Base-by-base conservation (phyloP, 2,113 vertebrate species). In the Ammospiza caudacuta region DNA sequence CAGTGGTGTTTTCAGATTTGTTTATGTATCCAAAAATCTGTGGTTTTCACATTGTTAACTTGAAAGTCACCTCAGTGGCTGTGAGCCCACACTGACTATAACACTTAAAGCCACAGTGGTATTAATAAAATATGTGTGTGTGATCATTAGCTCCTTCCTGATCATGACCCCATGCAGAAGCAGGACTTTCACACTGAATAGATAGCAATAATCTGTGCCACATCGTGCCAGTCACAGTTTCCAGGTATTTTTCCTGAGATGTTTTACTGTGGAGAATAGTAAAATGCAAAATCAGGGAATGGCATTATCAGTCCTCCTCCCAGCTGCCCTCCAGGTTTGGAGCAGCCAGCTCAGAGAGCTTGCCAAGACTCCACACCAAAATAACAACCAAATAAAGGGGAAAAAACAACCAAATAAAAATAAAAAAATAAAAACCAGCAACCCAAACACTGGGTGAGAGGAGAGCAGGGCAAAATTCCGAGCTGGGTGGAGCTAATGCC, bases 221-320 rank as follows among this genome's bases (percentile, higher is more conserved):
- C 39, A 43, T 2, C 0, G 0, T 64, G 44, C 27, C 44, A 79
- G 28, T 51, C 2, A 3, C 66, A 12, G 20, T 46, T 89, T 80
- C 20, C n/a, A 70, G 7, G 5, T 20, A 47, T 57, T 15, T 37
- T n/a, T 57, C 27, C 15, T 58, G 8, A 61, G 9, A 14, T 37
- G 8, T 66, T 87, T 76, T 68, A 11, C 25, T 54, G 6, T 6
- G 5, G 6, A 21, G 15, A 55, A 79, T 8, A 39, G 1, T 39
- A 3, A 31, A 57, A 74, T 33, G 59, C 22, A 74, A 4, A 59
- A 59, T 12, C 3, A 31, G 15, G 27, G 31, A 76, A 61, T 62
- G 23, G 19, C 5, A 12, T 21, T 20, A 11, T 15, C 20, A 29
- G 17, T 49, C 23, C 12, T 82, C 27, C 21, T 58, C 15, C 24